A percentile compares a stretch with the other conserved stretches of the same genome.
Conservation (phyloP, 2,797 vertebrate genomes). For the Ceryle rudis region DNA sequence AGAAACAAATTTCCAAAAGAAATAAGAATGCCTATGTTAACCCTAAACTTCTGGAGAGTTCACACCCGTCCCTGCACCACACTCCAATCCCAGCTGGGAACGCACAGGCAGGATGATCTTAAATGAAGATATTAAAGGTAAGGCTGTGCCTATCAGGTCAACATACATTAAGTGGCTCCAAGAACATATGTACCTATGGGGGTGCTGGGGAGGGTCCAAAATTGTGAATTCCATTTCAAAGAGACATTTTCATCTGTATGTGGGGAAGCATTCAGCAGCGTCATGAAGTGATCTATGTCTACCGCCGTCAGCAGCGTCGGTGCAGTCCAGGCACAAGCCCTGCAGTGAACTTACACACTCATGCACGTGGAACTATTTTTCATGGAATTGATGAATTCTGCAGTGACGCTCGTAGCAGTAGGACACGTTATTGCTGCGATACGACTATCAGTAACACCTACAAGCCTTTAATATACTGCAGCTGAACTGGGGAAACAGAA, state of each 20-base stretch:
- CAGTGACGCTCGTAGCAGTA: not conserved
- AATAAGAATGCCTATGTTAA: not conserved
- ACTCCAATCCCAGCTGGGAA: not conserved
- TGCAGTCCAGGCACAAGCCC: not conserved
- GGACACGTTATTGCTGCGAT: not conserved
- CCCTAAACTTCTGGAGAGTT: not conserved
- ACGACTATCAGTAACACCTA: constrained; percentile 34
- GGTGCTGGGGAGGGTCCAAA: not conserved
- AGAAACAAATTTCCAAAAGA: not conserved
- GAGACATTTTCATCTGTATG: not conserved
- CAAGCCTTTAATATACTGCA: constrained; percentile 37
- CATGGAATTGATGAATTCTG: constrained; percentile 10
- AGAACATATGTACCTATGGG: not conserved
- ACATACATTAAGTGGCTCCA: not conserved
- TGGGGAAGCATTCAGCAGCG: not conserved
- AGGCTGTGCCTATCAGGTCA: not conserved
- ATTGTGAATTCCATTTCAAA: not conserved
- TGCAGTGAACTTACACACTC: not conserved
- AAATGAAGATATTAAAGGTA: not conserved
- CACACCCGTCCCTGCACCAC: not conserved
- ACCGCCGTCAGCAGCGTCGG: not conserved
- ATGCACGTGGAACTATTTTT: not conserved
- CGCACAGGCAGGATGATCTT: not conserved
- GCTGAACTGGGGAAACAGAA: constrained; percentile 16
- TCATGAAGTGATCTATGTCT: not conserved